These are phyloP conservation scores for roundworm (Caenorhabditis elegans) DNA, from an alignment of 1,140 invertebrate genomes.

Conservation along the genomic window WBcel235 BX284606.5:13212501-13213000, in stretches of 20 bases:
- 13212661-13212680: constrained; percentile 10
- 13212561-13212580: neutral
- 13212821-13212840: too few species aligned
- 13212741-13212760: neutral
- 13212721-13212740: constrained; percentile 5
- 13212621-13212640: neutral
- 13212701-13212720: constrained; percentile 20
- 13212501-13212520: constrained; percentile 67
- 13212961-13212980: constrained; percentile 66
- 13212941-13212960: too few species aligned
- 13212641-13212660: constrained; percentile 15
- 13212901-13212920: too few species aligned
- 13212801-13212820: neutral
- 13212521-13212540: constrained; percentile 66
- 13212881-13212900: too few species aligned
- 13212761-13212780: neutral
- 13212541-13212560: constrained; percentile 51
- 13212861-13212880: too few species aligned
- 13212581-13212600: too few species aligned
- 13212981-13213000: constrained; percentile 66
- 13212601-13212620: constrained; percentile 8
- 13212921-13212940: too few species aligned
- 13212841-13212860: too few species aligned
- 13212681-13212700: neutral
- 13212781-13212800: neutral